phyloP scores from a whole-genome alignment of 2,888 invertebrate genomes.

The Suillia variegata region DNA sequence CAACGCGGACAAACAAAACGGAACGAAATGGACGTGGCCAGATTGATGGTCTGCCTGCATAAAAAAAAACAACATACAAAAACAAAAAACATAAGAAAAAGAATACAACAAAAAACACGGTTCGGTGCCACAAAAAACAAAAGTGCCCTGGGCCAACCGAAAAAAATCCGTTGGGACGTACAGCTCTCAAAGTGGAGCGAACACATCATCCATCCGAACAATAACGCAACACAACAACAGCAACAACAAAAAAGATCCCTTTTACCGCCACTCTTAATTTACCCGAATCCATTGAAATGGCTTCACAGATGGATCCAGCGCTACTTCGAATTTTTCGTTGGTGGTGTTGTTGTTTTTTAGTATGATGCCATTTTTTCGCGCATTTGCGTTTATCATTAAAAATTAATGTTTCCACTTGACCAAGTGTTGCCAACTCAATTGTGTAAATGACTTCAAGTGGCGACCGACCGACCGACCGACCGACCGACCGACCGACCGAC shows the following conservation, averaged over 20 bases:
- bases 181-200: background rate
- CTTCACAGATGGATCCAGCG: no score
- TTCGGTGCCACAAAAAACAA: conserved; percentile 50
- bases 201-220: conserved; percentile 1
- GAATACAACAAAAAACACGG: conserved; percentile 7
- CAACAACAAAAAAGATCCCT: conserved; percentile 9
- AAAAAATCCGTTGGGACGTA: no score
- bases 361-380: conserved; percentile 36
- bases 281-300: conserved; percentile 37
- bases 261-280: conserved; percentile 42
- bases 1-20: no score
- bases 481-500: no score
- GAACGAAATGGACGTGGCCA: conserved; percentile 1
- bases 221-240: conserved; percentile 14
- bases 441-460: conserved; percentile 32
- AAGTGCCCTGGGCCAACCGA: conserved; percentile 49
- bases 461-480: no score
- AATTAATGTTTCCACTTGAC: conserved; percentile 50
- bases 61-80: background rate
- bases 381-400: conserved; percentile 48
- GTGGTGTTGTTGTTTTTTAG: conserved; percentile 2
- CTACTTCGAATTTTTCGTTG: background rate
- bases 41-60: conserved; percentile 16
- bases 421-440: conserved; percentile 46
- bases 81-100: conserved; percentile 6